A percentile compares a stretch with the other conserved stretches of the same genome.
Conservation (phyloP, 2,113 vertebrate species). For the Morone chrysops region DNA sequence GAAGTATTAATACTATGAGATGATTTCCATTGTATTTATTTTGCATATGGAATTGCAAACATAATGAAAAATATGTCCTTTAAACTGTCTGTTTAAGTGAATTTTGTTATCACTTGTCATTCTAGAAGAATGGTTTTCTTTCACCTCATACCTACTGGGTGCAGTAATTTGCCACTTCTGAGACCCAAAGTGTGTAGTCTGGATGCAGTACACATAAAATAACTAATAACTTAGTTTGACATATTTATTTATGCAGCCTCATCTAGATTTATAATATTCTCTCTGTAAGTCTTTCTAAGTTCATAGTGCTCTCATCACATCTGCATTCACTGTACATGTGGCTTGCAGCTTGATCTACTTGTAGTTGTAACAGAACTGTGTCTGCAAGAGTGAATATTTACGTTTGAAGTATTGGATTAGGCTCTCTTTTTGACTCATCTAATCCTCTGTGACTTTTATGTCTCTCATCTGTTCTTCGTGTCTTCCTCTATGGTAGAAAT, state of each 20-base stretch:
- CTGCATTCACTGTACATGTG: not conserved
- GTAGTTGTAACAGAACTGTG: not conserved
- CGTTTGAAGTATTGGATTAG: not conserved
- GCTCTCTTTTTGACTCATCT: not conserved
- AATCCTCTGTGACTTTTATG: not conserved
- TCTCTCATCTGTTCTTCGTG: slow-evolving; percentile 2
- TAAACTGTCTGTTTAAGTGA: not conserved
- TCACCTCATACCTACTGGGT: not conserved
- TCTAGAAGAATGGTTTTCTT: not conserved
- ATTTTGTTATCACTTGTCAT: not conserved
- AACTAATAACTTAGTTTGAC: not conserved
- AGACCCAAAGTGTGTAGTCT: not conserved
- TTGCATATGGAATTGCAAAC: too few relatives aligned
- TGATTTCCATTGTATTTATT: too few relatives aligned
- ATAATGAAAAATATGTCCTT: too few relatives aligned
- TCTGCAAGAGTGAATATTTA: not conserved
- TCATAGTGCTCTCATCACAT: not conserved
- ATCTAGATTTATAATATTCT: not conserved
- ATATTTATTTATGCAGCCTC: not conserved
- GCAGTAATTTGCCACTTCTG: not conserved
- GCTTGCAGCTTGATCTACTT: not conserved
- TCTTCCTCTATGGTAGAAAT: slow-evolving; percentile 82
- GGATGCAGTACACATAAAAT: not conserved
- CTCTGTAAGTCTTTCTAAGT: not conserved
- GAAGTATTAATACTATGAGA: too few relatives aligned